Evolutionary conservation across 35 echinoderm and acorn worm species (phyloP).

Genomic region (Lytechinus variegatus): DNA sequence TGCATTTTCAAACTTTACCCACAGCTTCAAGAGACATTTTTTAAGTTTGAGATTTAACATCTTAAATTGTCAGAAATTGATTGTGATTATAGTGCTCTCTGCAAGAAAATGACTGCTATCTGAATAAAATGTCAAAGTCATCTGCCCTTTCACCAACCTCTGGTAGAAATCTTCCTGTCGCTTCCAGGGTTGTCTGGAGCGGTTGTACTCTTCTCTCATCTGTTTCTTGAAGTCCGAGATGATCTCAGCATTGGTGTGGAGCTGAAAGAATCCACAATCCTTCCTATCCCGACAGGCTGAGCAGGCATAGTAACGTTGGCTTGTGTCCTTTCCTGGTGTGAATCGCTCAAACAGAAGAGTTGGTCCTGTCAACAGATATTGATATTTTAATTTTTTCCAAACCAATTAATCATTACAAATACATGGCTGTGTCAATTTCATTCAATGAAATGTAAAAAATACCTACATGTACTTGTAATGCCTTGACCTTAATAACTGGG

Average conservation of each 20-base stretch:
- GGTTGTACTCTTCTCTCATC: conserved; percentile 62
- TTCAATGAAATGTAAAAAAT: too few relatives aligned
- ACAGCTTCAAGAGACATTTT: too few relatives aligned
- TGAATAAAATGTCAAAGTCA: too few relatives aligned
- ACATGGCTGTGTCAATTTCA: too few relatives aligned
- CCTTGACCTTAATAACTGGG: too few relatives aligned
- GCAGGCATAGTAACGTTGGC: conserved; percentile 80
- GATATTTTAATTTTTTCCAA: too few relatives aligned
- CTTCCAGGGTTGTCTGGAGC: conserved; percentile 59
- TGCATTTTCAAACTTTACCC: too few relatives aligned
- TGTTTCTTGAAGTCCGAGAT: conserved; percentile 50
- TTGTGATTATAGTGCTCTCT: too few relatives aligned
- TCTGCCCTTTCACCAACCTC: conserved; percentile 30
- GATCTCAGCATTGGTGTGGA: conserved; percentile 39
- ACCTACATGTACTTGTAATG: too few relatives aligned
- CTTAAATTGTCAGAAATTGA: too few relatives aligned
- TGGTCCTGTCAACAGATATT: conserved; percentile 59
- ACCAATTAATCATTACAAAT: background rate
- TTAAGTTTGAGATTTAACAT: too few relatives aligned
- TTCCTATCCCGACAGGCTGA: conserved; percentile 89
- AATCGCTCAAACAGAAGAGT: conserved; percentile 90
- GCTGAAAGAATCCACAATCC: conserved; percentile 81
- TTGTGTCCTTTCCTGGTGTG: background rate
- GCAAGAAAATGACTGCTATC: too few relatives aligned
- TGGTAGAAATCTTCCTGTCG: conserved; percentile 56